Base-by-base conservation (phyloP, 2,113 vertebrate genomes). In the Theropithecus gelada region DNA sequence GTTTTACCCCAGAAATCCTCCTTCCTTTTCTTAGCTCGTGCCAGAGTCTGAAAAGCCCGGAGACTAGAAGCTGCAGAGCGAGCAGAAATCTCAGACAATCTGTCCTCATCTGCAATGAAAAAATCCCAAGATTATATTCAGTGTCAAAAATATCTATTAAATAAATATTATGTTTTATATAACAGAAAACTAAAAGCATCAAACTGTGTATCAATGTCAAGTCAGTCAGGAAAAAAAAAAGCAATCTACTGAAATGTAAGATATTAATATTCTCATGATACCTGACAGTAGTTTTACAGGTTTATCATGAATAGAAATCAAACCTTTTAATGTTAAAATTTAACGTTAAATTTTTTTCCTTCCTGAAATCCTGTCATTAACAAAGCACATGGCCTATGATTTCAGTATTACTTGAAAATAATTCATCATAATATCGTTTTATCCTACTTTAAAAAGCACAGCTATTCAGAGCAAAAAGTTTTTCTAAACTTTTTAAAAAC, bases 71-170 rank as follows among this genome's bases (percentile, higher is more conserved):
- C 99, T 79, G 99, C 99, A 0, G 99, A 99, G 52, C 98, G 98
- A 94, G 98, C 99, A 88, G 99, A 99, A 90, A 99, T 99, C 98
- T 99, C 98, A 70, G 99, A 99, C 96, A 99, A 97, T 91, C 98
- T 99, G 98, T 99, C 99, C 88, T 99, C 99, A 88, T 98, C 98
- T 98, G 94, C 48, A 97, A 97, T 5, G 52, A 95, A 92, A 97
- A 57, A 96, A 88, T 50, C 27, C 66, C 68, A 57, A 68, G 52
- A 50, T 86, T 30, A 95, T 2, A 88, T 23, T 94, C 40, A 93
- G 14, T 20, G 30, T 11, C 27, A 91, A 93, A 40, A 92, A 45
- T 45, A 73, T 0, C 57, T 55, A 57, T 32, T 84, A 59, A 93
- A 88, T 59, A 93, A 88, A 88, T 17, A 66, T 14, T 52, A 45